Conservation (phyloP, 2,113 vertebrate genomes). For the Malurus alboscapulatus region DNA sequence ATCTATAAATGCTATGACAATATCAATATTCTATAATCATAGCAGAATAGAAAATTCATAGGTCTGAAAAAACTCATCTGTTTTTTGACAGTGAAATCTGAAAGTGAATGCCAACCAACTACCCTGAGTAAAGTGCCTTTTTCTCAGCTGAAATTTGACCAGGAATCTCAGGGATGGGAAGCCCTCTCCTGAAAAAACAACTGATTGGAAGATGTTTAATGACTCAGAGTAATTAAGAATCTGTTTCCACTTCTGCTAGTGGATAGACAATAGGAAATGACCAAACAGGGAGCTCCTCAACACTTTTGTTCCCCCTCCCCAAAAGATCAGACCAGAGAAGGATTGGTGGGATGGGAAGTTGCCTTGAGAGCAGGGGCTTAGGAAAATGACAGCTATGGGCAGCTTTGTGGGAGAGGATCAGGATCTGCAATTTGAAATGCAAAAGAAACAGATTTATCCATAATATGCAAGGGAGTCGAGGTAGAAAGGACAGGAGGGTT, state of each 20-base stretch:
- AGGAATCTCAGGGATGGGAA: background rate
- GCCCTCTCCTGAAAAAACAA: background rate
- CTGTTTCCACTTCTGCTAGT: background rate
- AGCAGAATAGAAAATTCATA: background rate
- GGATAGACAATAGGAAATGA: background rate
- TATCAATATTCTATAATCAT: background rate
- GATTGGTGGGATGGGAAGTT: background rate
- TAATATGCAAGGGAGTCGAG: fast-evolving
- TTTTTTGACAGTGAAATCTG: background rate
- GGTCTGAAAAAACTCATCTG: background rate
- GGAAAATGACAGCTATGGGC: background rate
- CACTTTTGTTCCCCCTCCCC: background rate
- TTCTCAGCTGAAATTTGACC: background rate
- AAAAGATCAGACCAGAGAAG: background rate
- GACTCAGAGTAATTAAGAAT: background rate
- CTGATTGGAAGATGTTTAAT: background rate
- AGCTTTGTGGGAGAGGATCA: background rate
- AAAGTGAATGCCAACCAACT: background rate
- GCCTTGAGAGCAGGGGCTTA: fast-evolving
- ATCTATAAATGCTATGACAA: background rate
- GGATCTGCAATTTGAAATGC: background rate
- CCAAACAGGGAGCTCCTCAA: fast-evolving
- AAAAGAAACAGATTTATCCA: background rate
- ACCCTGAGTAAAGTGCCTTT: background rate
- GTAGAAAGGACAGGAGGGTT: background rate